Evolutionary conservation across 1,140 invertebrate genomes (phyloP).

Genomic region (Wiebesia pumilae): DNA sequence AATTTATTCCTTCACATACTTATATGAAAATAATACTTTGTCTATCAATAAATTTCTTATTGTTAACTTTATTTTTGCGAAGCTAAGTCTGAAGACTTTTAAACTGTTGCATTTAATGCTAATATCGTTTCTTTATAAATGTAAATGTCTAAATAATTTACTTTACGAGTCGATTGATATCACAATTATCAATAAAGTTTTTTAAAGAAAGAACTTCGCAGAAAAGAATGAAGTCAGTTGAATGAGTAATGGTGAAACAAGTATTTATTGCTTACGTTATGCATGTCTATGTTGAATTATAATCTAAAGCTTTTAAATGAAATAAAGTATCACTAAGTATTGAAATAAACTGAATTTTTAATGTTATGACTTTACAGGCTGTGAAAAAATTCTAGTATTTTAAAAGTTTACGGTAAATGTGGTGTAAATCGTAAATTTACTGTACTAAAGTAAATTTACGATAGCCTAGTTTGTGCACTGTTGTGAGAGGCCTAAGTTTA

Average conservation of each 20-base stretch:
- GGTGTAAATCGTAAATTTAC: background rate
- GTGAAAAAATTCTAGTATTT: background rate
- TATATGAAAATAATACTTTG: too few relatives aligned
- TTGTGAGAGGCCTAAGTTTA: background rate
- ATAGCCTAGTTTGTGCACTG: background rate
- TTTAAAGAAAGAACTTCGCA: background rate
- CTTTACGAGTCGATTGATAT: background rate
- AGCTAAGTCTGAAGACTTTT: background rate
- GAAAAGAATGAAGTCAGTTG: background rate
- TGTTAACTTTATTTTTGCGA: background rate
- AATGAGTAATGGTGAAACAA: background rate
- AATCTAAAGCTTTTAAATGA: too few relatives aligned
- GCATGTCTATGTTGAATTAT: too few relatives aligned
- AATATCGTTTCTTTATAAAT: slow-evolving; percentile 1
- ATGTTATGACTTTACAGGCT: background rate
- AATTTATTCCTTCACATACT: background rate
- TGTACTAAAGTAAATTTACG: background rate
- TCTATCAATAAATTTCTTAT: background rate
- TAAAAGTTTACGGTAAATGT: background rate
- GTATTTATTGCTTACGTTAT: background rate
- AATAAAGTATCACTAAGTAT: background rate
- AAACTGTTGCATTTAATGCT: background rate
- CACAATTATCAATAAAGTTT: background rate
- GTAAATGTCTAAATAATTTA: background rate
- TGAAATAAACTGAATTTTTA: background rate